Evolutionary conservation across 2,113 vertebrate genomes (phyloP), one percentile per base, ranked within the genome.

Genomic region (Myrmecophaga tridactyla): DNA sequence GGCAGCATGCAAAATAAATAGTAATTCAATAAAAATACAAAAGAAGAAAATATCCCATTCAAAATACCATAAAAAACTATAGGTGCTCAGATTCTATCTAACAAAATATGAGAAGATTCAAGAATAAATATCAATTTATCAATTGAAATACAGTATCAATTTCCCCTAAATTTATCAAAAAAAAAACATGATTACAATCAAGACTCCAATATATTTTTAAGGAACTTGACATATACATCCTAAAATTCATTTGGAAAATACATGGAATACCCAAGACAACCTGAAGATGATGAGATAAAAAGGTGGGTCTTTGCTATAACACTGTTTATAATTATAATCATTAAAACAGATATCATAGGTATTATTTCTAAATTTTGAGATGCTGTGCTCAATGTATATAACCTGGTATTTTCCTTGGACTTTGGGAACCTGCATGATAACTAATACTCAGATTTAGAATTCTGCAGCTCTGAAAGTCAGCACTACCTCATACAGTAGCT

Each of bases 231-330:
- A 43, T 12, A 41, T 27, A 43, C 51, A 67, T 58, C 31, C 41
- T 70, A 87, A 82, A 94, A 70, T 87, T 67, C 25, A 63, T 69
- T 63, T 87, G 70, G 67, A 56, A 88, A 84, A 69, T 46, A 89
- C 69, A 5, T 51, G 7, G 25, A 87, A 87, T 46, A 51, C 5
- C 23, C 27, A 23, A 39, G 27, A 93, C 8, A 62, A 72, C 27
- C 69, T 83, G 48, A 83, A 83, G 41, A 60, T 60, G 9, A 78
- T 60, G 21, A 84, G 46, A 7, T 58, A 29, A 85, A 58, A 76
- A 23, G 85, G n/a, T n/a, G 29, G 5, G 12, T 46, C 11, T 51
- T 87, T 53, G 23, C 18, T 14, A 53, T 7, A 48, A 25, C 60
- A 88, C n/a, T 67, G 69, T 23, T 36, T 77, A n/a, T 84, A 76